Evolutionary conservation across 2,797 vertebrate species (phyloP).

Genomic region (Acanthiza pusilla): DNA sequence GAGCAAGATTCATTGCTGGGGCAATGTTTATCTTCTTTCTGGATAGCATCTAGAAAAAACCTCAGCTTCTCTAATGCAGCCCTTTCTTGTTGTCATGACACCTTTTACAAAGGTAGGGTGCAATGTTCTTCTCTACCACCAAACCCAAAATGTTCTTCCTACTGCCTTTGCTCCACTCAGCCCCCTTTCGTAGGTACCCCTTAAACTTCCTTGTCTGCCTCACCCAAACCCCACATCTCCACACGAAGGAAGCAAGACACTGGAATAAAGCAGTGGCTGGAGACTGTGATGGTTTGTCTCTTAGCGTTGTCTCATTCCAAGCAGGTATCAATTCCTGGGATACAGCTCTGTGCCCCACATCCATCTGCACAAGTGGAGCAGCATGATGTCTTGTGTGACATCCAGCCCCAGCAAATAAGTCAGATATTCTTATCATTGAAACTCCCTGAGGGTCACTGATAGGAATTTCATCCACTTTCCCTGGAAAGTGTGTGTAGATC

Average conservation of each 20-base stretch:
- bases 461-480: not conserved
- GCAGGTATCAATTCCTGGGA: not conserved
- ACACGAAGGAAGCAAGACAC: not conserved
- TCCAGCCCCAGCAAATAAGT: not conserved
- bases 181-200: not conserved
- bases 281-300: not conserved
- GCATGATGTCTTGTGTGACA: not conserved
- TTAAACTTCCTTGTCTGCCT: not conserved
- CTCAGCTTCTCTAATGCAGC: not conserved
- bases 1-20: not conserved
- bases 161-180: not conserved
- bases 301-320: not conserved
- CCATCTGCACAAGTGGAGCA: not conserved
- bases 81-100: not conserved
- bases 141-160: not conserved
- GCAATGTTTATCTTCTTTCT: not conserved
- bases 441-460: not conserved
- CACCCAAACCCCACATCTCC: not conserved
- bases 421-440: not conserved
- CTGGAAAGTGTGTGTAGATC: accelerated
- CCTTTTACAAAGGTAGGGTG: not conserved
- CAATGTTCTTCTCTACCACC: not conserved
- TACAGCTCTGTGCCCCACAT: not conserved
- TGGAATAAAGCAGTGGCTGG: not conserved
- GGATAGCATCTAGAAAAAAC: not conserved